phyloP scores from a whole-genome alignment of 1,140 invertebrate genomes.

The Drosophila navojoa region DNA sequence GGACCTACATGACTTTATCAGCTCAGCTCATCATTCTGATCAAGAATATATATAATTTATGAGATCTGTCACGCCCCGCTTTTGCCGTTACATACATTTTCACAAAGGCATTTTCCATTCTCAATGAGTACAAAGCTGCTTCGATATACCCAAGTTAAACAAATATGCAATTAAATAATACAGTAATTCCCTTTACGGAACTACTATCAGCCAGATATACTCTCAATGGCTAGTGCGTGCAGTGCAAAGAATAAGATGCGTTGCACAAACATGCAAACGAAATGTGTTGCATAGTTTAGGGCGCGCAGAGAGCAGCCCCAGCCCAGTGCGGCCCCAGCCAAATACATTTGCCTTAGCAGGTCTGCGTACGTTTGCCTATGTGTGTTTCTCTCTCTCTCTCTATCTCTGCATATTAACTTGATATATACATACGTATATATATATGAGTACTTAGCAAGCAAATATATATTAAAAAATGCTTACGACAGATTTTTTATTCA shows the following conservation, averaged over 20 bases:
- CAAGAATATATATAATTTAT: too few relatives aligned
- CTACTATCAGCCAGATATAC: background rate
- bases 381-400: constrained; percentile 15
- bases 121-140: too few relatives aligned
- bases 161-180: too few relatives aligned
- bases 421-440: constrained; percentile 57
- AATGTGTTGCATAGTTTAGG: constrained; percentile 79
- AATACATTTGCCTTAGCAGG: constrained; percentile 18
- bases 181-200: too few relatives aligned
- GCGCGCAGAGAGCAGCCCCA: constrained; percentile 20
- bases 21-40: too few relatives aligned
- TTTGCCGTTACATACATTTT: too few relatives aligned
- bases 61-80: too few relatives aligned
- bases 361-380: constrained; percentile 12
- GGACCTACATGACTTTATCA: too few relatives aligned
- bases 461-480: constrained; percentile 65
- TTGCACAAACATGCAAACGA: constrained; percentile 71
- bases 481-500: constrained; percentile 51
- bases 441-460: constrained; percentile 57
- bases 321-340: constrained; percentile 24
- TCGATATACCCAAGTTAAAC: too few relatives aligned
- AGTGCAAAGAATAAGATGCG: constrained; percentile 33
- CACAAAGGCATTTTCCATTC: too few relatives aligned
- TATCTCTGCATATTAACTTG: constrained; percentile 65
- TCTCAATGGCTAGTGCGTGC: background rate